phyloP scores from a whole-genome alignment of 1,140 invertebrate species.

The Temnothorax longispinosus region DNA sequence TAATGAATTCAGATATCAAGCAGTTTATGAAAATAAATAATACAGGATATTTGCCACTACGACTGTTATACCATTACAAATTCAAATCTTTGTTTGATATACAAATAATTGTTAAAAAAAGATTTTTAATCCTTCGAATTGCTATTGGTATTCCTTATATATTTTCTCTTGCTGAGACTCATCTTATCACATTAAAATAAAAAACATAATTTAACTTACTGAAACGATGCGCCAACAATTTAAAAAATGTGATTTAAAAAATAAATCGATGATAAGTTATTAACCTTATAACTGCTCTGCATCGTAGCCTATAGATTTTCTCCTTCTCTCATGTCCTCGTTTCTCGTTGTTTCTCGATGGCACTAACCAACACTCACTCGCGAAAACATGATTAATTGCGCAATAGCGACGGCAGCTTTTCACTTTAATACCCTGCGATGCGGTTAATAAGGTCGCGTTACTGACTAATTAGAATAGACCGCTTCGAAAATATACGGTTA shows the following conservation, averaged over 20 bases:
- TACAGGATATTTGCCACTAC: neutral
- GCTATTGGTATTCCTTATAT: neutral
- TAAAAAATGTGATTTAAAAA: neutral
- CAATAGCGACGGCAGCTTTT: neutral
- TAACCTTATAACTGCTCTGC: neutral
- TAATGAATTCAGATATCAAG: neutral
- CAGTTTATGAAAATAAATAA: neutral
- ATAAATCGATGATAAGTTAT: neutral
- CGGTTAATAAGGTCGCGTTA: neutral
- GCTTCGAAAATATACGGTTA: neutral
- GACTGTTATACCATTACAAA: neutral
- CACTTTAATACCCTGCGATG: neutral
- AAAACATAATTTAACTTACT: neutral
- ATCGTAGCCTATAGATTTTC: neutral
- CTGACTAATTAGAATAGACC: neutral
- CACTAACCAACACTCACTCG: neutral
- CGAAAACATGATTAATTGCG: neutral
- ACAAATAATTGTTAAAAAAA: neutral
- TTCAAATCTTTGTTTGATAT: neutral
- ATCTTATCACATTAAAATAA: neutral
- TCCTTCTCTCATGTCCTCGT: neutral
- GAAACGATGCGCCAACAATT: neutral
- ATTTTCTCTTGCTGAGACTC: neutral
- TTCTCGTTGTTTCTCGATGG: neutral
- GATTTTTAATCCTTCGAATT: neutral